Base-by-base conservation (phyloP, 2,888 invertebrate species). In the Agapostemon virescens region DNA sequence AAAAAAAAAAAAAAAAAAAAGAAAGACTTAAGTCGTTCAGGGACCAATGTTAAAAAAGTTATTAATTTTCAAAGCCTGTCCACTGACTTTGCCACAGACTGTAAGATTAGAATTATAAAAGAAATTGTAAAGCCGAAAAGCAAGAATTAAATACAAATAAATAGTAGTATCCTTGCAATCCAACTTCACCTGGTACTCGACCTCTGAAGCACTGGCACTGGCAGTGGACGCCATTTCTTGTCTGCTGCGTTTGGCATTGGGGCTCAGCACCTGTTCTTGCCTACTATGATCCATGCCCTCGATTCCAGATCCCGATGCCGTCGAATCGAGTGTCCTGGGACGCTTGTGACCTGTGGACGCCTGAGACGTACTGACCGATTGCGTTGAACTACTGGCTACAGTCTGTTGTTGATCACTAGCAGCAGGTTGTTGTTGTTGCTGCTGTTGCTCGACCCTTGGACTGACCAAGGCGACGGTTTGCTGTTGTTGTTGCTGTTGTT, bases 281-380 rank as follows among this genome's bases (percentile, higher is more conserved):
- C 92, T 86, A 36, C 87, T 85, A 23, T 90, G 90, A 52, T 92
- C 92, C 2, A 90, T 81, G 30, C 89, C 85, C 76, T 92, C 92
- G 1, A 90, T 87, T 26, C 88, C 90, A 0, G 91, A 90, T 5
- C 89, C 91, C 0, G 91, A 90, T 0, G 90, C 89, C 0, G 91
- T 88, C 0, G 92, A 90, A 67, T 92, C 92, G 5, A 91, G 77
- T 9, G 85, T 95, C 42, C 95, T 93, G 17, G 95, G 94, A 23
- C 95, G 93, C 89, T 96, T 96, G 69, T 94, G 94, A 1, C 94
- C 93, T 0, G 89, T 90, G 0, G 92, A 90, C 0, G 95, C 94
- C 88, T 95, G 95, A 0, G 95, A 95, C 0, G 96, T 96, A 52
- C 95, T 96, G 0, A 95, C 95, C 6, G 95, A 95, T 87, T 95